phyloP scores from a whole-genome alignment of 2,888 invertebrate genomes.

The Diarsia brunnea region DNA sequence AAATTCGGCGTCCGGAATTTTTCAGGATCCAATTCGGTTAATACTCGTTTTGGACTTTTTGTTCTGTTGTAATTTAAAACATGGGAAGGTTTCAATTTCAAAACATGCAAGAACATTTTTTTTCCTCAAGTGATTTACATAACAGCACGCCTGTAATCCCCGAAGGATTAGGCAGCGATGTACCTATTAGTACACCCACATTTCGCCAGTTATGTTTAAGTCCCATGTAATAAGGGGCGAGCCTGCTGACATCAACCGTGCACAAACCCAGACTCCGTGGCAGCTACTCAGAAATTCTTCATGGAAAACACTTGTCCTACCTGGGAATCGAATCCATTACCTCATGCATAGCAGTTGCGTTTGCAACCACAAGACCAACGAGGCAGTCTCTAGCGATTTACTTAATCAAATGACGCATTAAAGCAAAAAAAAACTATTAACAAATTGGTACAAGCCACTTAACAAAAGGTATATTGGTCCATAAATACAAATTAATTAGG shows the following conservation, averaged over 20 bases:
- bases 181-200: no score
- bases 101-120: neutral
- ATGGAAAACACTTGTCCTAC: no score
- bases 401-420: neutral
- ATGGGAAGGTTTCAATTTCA: neutral
- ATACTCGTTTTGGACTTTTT: neutral
- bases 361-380: no score
- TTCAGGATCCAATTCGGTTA: neutral
- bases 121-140: neutral
- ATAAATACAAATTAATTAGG: conserved; percentile 57
- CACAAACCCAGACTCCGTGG: no score
- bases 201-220: no score
- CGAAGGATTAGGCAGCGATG: no score
- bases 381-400: neutral
- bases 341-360: no score
- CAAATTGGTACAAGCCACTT: conserved; percentile 14
- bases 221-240: no score
- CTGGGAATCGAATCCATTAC: no score
- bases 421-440: neutral
- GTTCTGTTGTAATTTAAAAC: neutral
- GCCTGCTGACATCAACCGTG: no score
- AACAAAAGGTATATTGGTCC: conserved; percentile 26
- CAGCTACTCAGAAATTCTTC: no score
- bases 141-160: no score
- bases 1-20: neutral